Base-by-base conservation (phyloP, 2,888 invertebrate genomes). In the Pandemis corylana region DNA sequence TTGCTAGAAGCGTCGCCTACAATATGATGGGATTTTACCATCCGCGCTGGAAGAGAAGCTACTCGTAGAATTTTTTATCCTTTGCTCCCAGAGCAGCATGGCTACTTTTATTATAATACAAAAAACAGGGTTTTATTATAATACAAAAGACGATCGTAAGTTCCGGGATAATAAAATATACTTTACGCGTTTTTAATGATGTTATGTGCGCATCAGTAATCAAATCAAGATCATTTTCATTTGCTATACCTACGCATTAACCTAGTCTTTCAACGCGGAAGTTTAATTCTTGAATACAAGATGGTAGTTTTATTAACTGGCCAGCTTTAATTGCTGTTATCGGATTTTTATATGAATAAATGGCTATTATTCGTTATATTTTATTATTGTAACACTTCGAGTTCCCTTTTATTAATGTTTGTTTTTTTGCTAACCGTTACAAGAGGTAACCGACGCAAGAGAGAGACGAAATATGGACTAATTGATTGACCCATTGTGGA, bases 191-290 rank as follows among this genome's bases (percentile, higher is more conserved):
- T 56, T 20, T 56, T 15, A 56, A 56, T 56, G 15, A 56, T 56
- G 9, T 20, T 15, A 56, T 20, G 56, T 56, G 9, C 9, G 9
- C 56, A 71, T 41, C 20, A 63, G 56, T 64, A 49, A 73, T 68
- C 63, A 73, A 68, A 68, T 68, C 56, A 73, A 68, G 63, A 68
- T 73, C 72, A 64, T 68, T 73, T 59, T 64, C 63, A 64, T 68
- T 68, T 63, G 20, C 41, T 56, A 49, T 13, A n/a, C n/a, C n/a
- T n/a, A 5, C 28, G 44, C 0, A 49, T 42, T 13, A 68, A 62
- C 46, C 46, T 12, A 46, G 68, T 69, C 73, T 42, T 59, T 41
- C 12, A 28, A 73, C 49, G 64, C 68, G 73, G 73, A 73, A 73
- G 64, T 15, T 20, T 13, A 46, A 44, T 51, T n/a, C 20, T 49